Base-by-base conservation (phyloP, 2,797 vertebrate species). In the Lindbergichthys nudifrons region DNA sequence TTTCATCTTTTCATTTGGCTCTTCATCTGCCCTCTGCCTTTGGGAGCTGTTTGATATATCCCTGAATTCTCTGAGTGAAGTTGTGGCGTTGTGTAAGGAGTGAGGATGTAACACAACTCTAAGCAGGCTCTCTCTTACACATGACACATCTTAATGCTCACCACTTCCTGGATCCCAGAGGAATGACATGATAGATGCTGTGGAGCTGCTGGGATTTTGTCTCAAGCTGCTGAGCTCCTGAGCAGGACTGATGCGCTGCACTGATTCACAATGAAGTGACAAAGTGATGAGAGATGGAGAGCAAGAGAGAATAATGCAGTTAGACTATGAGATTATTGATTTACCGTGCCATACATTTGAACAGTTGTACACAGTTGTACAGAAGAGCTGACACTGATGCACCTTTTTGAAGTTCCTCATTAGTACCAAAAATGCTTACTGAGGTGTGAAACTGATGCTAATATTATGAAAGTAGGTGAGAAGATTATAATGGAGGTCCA, bases 1-100 rank as follows among this genome's bases (percentile, higher is more conserved):
- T 81, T 88, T 85, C 89, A 92, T 78, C 43, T 80, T 70, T 43
- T 68, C 84, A 85, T 92, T 56, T 81, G 59, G 84, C 61, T 75
- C 78, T 64, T 89, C 77, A 81, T 74, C 64, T 82, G 65, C 77
- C 77, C 82, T 74, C 64, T 82, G 65, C 77, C 71, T 76, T 84
- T 80, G 57, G 65, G 73, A 82, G 81, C 63, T 82, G 61, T 80
- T 56, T 75, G 82, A 88, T 78, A 56, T 48, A 63, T 60, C 67
- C 60, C 52, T 70, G 39, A 58, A 32, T 66, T 57, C 41, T 52
- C 50, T n/a, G 23, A 68, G 65, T 63, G 82, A 81, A 75, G 50
- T 54, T 56, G 23, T 61, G 42, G 32, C 12, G 1, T 45, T 68
- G 47, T 54, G 50, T 41, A 32, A 58, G 59, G 39, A 70, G 69